Conservation (phyloP, 2,888 invertebrate genomes). For the Ophioninae sp. region DNA sequence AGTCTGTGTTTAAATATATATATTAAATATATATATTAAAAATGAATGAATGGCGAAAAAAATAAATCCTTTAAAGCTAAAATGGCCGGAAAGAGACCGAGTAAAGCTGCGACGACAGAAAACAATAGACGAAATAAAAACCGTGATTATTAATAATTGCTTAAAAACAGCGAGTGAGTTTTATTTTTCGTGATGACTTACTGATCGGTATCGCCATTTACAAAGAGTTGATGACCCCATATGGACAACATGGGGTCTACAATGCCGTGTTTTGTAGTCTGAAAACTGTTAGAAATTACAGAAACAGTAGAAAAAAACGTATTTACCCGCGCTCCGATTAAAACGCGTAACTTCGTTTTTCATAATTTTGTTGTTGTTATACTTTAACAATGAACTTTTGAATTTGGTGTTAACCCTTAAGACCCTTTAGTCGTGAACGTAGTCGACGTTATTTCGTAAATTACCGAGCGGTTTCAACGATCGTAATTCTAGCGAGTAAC, state of each 20-base stretch:
- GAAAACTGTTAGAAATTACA: conserved; percentile 83
- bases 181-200: conserved; percentile 85
- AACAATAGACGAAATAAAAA: conserved; percentile 2
- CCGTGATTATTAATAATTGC: conserved; percentile 38
- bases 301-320: conserved; percentile 74
- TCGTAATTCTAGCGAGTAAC: neutral
- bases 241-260: conserved; percentile 99
- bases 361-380: neutral
- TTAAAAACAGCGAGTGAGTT: conserved; percentile 45
- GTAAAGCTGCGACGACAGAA: conserved; percentile 37
- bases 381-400: conserved; percentile 31
- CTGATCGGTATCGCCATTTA: conserved; percentile 98
- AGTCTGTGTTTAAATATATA: neutral
- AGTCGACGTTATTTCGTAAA: conserved; percentile 22
- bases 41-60: conserved; percentile 2
- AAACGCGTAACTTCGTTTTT: conserved; percentile 39
- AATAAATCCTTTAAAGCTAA: neutral
- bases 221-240: conserved; percentile 99
- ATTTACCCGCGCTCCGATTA: conserved; percentile 53
- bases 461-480: neutral
- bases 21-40: neutral
- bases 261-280: conserved; percentile 93
- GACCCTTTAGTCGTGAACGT: conserved; percentile 42
- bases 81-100: neutral
- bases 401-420: conserved; percentile 63